These are phyloP conservation scores for Erythrocercus mccallii DNA, from an alignment of 2,113 vertebrate species.

Conservation along the genomic window DNA sequence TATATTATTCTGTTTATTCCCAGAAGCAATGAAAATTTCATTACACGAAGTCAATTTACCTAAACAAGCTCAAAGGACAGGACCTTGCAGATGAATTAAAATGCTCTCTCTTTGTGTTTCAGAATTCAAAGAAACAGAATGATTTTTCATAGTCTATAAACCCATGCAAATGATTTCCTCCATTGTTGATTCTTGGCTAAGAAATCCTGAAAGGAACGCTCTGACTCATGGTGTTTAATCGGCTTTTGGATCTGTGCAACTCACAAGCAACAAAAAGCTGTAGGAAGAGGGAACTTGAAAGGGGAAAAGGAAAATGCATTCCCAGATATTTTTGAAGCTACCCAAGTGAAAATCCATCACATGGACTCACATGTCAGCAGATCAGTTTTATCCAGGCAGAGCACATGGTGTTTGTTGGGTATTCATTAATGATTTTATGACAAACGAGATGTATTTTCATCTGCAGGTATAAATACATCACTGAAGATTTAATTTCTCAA, in stretches of 20 bases:
- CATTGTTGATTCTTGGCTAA: neutral
- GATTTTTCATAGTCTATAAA: neutral
- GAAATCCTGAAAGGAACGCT: neutral
- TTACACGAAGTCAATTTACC: neutral
- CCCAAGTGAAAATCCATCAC: neutral
- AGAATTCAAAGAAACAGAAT: neutral
- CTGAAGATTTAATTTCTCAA: neutral
- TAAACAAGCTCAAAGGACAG: neutral
- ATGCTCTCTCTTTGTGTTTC: neutral
- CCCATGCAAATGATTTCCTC: neutral
- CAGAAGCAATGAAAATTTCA: slow-evolving; percentile 8
- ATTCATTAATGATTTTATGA: slow-evolving; percentile 25
- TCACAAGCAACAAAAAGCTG: neutral
- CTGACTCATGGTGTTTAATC: neutral
- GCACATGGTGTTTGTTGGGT: neutral
- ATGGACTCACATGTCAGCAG: neutral
- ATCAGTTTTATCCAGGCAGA: slow-evolving; percentile 7
- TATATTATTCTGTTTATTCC: neutral
- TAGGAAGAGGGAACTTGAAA: neutral
- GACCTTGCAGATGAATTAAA: neutral
- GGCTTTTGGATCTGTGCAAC: neutral
- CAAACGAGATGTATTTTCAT: neutral
- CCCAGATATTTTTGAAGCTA: neutral
- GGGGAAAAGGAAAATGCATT: neutral
- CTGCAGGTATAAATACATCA: neutral